Evolutionary conservation across 2,797 vertebrate species (phyloP).

Genomic region (Helostoma temminkii): DNA sequence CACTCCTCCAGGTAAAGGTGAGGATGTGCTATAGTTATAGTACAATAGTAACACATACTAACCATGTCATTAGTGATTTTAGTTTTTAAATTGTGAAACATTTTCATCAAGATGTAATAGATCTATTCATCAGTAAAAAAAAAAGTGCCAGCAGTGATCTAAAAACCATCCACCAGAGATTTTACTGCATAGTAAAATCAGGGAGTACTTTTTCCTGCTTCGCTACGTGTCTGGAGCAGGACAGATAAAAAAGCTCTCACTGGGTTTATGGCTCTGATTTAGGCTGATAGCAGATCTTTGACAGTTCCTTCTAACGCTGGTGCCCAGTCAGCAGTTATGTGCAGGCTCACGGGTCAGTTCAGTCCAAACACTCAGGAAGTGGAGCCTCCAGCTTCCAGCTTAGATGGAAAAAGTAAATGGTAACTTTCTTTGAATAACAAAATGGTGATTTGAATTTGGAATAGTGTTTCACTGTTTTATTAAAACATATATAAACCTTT

Average conservation of each 20-base stretch:
- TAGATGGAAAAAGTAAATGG: background rate
- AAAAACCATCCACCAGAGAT: background rate
- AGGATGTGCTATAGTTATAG: no score
- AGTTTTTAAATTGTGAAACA: no score
- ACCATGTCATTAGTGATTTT: no score
- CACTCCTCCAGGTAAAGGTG: background rate
- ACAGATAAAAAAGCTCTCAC: background rate
- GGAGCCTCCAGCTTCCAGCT: background rate
- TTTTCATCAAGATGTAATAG: no score
- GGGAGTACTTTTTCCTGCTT: background rate
- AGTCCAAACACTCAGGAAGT: constrained; percentile 20
- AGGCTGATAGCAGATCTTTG: constrained; percentile 17
- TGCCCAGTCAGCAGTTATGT: constrained; percentile 57
- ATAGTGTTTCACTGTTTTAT: background rate
- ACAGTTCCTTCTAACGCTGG: constrained; percentile 32
- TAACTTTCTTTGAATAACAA: background rate
- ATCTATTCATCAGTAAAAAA: no score
- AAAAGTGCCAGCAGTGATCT: background rate
- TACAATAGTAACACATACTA: no score
- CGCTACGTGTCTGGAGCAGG: background rate
- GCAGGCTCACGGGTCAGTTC: constrained; percentile 24
- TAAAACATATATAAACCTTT: background rate
- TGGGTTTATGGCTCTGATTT: constrained; percentile 47
- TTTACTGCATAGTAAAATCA: background rate
- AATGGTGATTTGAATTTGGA: background rate